Conservation (phyloP, 2,113 vertebrate genomes). For the Phrynocephalus versicolor region DNA sequence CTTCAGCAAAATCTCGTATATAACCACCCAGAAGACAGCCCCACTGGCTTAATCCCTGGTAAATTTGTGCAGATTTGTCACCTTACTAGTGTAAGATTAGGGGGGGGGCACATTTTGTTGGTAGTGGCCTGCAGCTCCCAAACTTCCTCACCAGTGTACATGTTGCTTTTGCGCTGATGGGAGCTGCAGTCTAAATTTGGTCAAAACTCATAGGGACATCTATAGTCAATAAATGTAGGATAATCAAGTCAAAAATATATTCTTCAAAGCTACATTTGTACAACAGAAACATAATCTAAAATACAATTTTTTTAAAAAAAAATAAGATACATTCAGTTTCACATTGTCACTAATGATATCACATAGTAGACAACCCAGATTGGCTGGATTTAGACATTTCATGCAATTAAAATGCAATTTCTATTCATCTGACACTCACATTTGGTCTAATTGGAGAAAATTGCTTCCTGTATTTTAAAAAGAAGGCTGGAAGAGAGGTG, state of each 20-base stretch:
- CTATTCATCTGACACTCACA: slow-evolving; percentile 16
- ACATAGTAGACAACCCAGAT: neutral
- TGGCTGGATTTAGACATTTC: neutral
- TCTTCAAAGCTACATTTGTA: slow-evolving; percentile 6
- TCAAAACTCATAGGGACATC: neutral
- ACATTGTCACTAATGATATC: slow-evolving; percentile 9
- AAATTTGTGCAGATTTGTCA: neutral
- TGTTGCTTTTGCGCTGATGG: too few species aligned
- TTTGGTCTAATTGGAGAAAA: neutral
- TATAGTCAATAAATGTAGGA: neutral
- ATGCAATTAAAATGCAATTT: slow-evolving; percentile 21
- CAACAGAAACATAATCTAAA: slow-evolving; percentile 1
- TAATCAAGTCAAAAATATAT: neutral
- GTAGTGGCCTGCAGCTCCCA: too few species aligned
- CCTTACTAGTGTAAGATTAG: too few species aligned
- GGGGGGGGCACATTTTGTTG: too few species aligned
- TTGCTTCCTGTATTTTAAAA: neutral
- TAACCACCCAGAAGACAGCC: neutral
- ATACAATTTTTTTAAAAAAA: slow-evolving; percentile 2
- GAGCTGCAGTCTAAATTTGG: neutral
- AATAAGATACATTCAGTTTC: slow-evolving; percentile 13
- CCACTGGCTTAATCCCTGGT: neutral
- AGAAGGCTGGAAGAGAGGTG: neutral
- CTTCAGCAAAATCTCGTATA: neutral
- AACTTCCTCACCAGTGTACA: too few species aligned